These are phyloP conservation scores for Clusia tigrina DNA, from an alignment of 2,888 invertebrate species.

Conservation along the genomic window DNA sequence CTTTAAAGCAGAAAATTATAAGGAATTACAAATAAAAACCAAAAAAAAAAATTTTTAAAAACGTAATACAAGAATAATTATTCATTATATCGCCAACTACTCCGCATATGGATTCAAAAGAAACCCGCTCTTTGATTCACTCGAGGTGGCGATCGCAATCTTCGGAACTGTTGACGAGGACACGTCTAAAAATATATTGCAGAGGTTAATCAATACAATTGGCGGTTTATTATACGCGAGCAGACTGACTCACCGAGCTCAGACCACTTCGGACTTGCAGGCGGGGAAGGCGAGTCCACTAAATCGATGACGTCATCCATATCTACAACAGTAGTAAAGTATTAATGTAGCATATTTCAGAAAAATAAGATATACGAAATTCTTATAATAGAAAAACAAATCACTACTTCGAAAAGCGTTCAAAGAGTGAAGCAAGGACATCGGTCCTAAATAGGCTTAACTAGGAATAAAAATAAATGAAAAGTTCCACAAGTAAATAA, in stretches of 20 bases:
- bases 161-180: slow-evolving; percentile 27
- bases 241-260: slow-evolving; percentile 40
- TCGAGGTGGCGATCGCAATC: slow-evolving; percentile 22
- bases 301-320: slow-evolving; percentile 47
- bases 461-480: neutral
- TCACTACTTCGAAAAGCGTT: neutral
- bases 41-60: too few relatives aligned
- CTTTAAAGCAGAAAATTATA: too few relatives aligned
- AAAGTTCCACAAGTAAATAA: neutral
- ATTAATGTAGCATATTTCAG: too few relatives aligned
- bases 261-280: slow-evolving; percentile 45
- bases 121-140: slow-evolving; percentile 21
- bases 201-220: neutral
- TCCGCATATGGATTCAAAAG: slow-evolving; percentile 31
- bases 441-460: neutral
- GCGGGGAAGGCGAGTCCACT: slow-evolving; percentile 57
- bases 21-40: too few relatives aligned
- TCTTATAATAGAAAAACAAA: slow-evolving; percentile 29
- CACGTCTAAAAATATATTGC: slow-evolving; percentile 30
- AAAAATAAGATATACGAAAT: slow-evolving; percentile 29
- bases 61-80: too few relatives aligned
- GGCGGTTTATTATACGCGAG: neutral
- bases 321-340: slow-evolving; percentile 26
- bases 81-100: too few relatives aligned
- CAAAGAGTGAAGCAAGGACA: neutral